Conservation (phyloP, 2,888 invertebrate species). For the Scotopteryx bipunctaria region DNA sequence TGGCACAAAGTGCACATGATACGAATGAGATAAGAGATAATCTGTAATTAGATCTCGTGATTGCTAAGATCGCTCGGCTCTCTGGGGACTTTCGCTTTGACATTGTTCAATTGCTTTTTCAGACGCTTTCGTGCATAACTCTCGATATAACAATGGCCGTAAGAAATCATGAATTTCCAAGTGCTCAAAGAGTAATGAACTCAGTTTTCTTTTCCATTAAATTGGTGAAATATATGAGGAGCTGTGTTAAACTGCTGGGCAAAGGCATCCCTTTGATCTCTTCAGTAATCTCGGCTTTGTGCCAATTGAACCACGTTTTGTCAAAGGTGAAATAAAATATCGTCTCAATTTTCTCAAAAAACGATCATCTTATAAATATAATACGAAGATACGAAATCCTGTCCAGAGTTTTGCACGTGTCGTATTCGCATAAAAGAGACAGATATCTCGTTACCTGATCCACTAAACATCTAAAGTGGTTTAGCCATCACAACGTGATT, state of each 20-base stretch:
- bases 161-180: slow-evolving; percentile 32
- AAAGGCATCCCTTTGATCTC: neutral
- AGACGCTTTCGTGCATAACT: slow-evolving; percentile 34
- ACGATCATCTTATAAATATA: neutral
- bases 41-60: slow-evolving; percentile 37
- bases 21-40: slow-evolving; percentile 31
- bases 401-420: neutral
- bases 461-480: neutral
- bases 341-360: too few species aligned
- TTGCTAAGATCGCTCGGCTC: slow-evolving; percentile 23
- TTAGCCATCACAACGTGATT: too few species aligned
- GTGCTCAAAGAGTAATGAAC: slow-evolving; percentile 10
- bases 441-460: neutral
- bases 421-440: neutral
- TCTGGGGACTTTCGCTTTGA: slow-evolving; percentile 34
- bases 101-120: slow-evolving; percentile 37
- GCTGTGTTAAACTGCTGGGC: neutral
- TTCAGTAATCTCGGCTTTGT: neutral
- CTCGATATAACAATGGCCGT: slow-evolving; percentile 37
- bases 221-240: too few species aligned
- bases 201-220: slow-evolving; percentile 1
- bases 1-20: slow-evolving; percentile 31
- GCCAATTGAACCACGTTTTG: neutral
- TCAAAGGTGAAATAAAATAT: neutral
- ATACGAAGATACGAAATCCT: neutral